These are phyloP conservation scores for Podotricha telesiphe DNA, from an alignment of 2,888 invertebrate genomes.

Conservation along the genomic window DNA sequence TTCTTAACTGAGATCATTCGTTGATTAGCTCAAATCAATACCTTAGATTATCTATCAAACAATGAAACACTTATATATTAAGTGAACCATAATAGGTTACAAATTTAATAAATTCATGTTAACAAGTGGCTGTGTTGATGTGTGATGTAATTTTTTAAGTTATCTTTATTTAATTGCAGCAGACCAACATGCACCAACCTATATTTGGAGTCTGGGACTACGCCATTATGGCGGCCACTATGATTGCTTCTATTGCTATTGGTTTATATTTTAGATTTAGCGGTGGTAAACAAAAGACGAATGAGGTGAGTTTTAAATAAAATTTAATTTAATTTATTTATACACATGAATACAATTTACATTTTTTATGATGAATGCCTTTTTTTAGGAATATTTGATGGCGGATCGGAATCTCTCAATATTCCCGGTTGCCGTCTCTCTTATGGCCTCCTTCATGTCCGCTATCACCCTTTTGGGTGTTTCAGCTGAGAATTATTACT, in stretches of 20 bases:
- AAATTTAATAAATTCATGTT: not conserved
- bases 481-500: conserved; percentile 93
- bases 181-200: conserved; percentile 53
- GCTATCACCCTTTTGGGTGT: conserved; percentile 95
- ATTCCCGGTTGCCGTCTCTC: conserved; percentile 91
- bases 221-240: conserved; percentile 87
- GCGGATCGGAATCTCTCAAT: conserved; percentile 92
- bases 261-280: conserved; percentile 93
- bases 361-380: conserved; percentile 13
- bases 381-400: conserved; percentile 89
- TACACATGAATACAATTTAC: not conserved
- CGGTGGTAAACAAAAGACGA: conserved; percentile 93
- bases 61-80: not conserved
- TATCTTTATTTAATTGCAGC: not conserved
- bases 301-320: conserved; percentile 79
- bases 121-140: not conserved
- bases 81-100: not conserved
- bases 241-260: conserved; percentile 88
- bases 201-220: conserved; percentile 89
- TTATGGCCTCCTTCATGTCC: conserved; percentile 98
- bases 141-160: not conserved
- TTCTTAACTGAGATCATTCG: not conserved
- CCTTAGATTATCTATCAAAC: not conserved
- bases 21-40: not conserved
- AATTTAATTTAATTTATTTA: not conserved